Evolutionary conservation across 1,140 invertebrate genomes (phyloP).

Genomic region (Andrena cerasifolii): DNA sequence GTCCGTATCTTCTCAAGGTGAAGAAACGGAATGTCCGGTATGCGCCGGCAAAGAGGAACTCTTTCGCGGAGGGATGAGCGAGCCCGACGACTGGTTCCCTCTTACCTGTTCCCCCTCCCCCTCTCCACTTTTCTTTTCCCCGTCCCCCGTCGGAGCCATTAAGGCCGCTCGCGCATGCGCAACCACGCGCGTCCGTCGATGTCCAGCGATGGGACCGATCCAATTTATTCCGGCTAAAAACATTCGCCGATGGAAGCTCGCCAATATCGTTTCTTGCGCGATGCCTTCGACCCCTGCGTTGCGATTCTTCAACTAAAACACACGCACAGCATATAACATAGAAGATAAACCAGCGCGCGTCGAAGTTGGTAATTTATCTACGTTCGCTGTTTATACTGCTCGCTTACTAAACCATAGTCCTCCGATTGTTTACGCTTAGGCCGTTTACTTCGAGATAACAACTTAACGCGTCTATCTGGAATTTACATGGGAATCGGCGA

Average conservation of each 20-base stretch:
- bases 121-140: constrained; percentile 24
- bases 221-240: background rate
- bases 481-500: background rate
- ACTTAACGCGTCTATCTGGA: background rate
- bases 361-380: no score
- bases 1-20: constrained; percentile 66
- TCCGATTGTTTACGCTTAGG: background rate
- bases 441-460: background rate
- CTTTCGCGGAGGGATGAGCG: constrained; percentile 51
- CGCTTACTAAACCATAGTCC: background rate
- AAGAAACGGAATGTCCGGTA: constrained; percentile 71
- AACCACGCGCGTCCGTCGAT: constrained; percentile 25
- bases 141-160: constrained; percentile 37
- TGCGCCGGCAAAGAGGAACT: constrained; percentile 62
- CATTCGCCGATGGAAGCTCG: background rate
- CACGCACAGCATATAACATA: no score
- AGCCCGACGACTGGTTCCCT: constrained; percentile 60
- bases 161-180: constrained; percentile 38
- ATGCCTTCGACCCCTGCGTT: background rate
- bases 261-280: background rate
- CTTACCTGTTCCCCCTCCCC: constrained; percentile 23
- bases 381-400: background rate
- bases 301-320: background rate
- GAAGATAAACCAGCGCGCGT: no score
- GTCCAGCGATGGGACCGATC: constrained; percentile 20